Evolutionary conservation across 2,797 vertebrate species (phyloP).

Genomic region (Falco novaeseelandiae): DNA sequence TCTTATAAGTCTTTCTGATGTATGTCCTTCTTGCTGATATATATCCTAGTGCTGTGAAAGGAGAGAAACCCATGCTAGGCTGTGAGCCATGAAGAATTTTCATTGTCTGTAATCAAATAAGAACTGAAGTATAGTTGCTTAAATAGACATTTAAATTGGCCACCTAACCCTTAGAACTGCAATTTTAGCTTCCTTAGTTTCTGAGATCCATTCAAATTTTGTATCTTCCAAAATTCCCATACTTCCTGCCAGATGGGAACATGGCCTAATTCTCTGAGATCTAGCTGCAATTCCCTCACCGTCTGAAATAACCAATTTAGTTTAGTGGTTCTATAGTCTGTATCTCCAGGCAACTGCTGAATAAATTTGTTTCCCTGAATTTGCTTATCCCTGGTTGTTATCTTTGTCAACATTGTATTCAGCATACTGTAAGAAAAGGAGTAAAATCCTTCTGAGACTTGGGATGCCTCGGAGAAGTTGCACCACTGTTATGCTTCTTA

Average conservation of each 20-base stretch:
- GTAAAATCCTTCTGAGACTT: neutral
- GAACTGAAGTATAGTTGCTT: neutral
- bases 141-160: neutral
- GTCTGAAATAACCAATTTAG: neutral
- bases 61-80: neutral
- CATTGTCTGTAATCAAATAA: neutral
- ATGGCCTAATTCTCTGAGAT: neutral
- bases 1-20: neutral
- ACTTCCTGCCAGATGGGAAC: neutral
- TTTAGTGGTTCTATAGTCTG: neutral
- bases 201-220: neutral
- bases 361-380: neutral
- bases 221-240: neutral
- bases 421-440: neutral
- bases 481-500: neutral
- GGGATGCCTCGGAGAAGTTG: neutral
- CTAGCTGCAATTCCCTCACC: neutral
- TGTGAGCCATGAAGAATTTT: neutral
- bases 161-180: neutral
- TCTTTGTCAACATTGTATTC: neutral
- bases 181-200: neutral
- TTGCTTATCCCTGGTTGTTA: neutral
- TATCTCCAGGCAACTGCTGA: neutral
- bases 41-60: neutral
- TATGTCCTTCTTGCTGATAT: neutral